These are phyloP conservation scores for Andrena minutula DNA, from an alignment of 2,888 invertebrate genomes.

Conservation along the genomic window DNA sequence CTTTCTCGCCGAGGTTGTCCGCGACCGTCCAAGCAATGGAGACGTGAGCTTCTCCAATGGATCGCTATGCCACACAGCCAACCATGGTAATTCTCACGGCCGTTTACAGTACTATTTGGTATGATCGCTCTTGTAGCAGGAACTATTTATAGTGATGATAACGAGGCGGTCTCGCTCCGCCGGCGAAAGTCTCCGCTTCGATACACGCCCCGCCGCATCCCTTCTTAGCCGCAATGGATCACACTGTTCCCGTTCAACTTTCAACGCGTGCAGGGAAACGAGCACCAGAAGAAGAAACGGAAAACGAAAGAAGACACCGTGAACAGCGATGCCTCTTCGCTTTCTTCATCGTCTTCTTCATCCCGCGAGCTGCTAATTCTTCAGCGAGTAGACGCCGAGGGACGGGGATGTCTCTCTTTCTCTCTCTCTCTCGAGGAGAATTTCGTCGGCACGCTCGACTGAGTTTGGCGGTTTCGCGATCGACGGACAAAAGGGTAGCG, in stretches of 20 bases:
- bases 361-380: conserved; percentile 17
- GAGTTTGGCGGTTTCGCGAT: conserved; percentile 59
- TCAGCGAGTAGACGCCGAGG: conserved; percentile 21
- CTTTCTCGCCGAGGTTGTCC: conserved; percentile 51
- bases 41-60: conserved; percentile 37
- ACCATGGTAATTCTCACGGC: conserved; percentile 26
- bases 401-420: conserved; percentile 1
- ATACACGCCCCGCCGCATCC: conserved; percentile 30
- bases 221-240: conserved; percentile 14
- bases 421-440: conserved; percentile 24
- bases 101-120: conserved; percentile 80
- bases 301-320: conserved; percentile 5
- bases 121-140: conserved; percentile 82
- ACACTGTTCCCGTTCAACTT: conserved; percentile 6
- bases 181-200: conserved; percentile 46
- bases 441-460: conserved; percentile 50
- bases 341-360: conserved; percentile 7
- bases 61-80: conserved; percentile 25
- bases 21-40: conserved; percentile 36
- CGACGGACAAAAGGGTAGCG: conserved; percentile 57
- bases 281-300: conserved; percentile 24
- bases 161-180: conserved; percentile 45
- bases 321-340: conserved; percentile 16
- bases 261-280: conserved; percentile 18
- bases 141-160: conserved; percentile 76